Conservation (phyloP, 1,140 invertebrate species). For the Octopus bimaculoides region DNA sequence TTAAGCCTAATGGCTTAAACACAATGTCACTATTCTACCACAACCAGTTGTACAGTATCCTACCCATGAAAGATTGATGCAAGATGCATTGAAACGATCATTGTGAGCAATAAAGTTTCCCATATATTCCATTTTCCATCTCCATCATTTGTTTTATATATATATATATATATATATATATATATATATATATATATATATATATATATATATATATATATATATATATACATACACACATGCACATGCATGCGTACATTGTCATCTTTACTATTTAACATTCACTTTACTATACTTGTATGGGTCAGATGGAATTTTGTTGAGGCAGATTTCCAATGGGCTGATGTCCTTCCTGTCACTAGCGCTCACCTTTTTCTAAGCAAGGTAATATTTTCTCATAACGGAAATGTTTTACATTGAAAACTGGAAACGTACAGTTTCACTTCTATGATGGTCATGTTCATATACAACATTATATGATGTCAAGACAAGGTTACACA, state of each 20-base stretch:
- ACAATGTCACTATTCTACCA: too few species aligned
- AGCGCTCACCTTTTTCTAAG: background rate
- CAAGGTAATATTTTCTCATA: background rate
- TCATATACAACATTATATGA: too few species aligned
- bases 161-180: background rate
- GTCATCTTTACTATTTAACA: background rate
- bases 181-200: conserved; percentile 1
- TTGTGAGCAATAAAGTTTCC: too few species aligned
- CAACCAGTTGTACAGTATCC: too few species aligned
- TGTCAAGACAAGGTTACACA: too few species aligned
- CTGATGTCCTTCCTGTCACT: background rate
- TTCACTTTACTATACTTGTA: background rate
- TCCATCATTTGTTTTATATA: background rate
- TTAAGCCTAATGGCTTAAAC: too few species aligned
- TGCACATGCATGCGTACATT: background rate
- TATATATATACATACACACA: background rate
- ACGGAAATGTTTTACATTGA: background rate
- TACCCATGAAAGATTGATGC: too few species aligned
- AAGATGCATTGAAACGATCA: too few species aligned
- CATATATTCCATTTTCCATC: too few species aligned
- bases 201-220: background rate
- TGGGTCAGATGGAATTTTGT: background rate
- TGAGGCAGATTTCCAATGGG: background rate
- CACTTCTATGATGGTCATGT: too few species aligned
- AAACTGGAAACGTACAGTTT: background rate